A percentile compares a stretch with the other conserved stretches of the same genome.
phyloP scores from a whole-genome alignment of 2,888 invertebrate species.

The Kuschelorhynchus macadamiae region DNA sequence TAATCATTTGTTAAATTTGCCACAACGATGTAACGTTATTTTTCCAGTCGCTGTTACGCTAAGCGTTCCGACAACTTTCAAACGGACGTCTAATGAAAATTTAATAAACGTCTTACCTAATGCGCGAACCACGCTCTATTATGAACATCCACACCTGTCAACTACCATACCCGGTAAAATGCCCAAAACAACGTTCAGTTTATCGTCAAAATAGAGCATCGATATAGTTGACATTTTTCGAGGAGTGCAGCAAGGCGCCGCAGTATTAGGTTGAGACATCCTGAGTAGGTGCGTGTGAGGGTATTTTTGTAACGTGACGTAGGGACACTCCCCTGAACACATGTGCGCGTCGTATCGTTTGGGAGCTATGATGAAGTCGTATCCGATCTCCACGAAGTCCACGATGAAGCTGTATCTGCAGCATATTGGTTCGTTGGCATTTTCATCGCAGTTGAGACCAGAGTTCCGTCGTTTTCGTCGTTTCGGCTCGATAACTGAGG shows the following conservation, averaged over 20 bases:
- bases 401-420: constrained; percentile 95
- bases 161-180: constrained; percentile 95
- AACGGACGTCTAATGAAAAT: constrained; percentile 4
- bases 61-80: constrained; percentile 2
- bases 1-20: no score
- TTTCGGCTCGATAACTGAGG: constrained; percentile 72
- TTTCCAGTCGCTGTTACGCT: no score
- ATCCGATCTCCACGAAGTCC: constrained; percentile 95
- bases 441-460: constrained; percentile 87
- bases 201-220: constrained; percentile 93
- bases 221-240: constrained; percentile 89
- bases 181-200: constrained; percentile 89
- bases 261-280: constrained; percentile 81
- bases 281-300: constrained; percentile 91
- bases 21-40: no score
- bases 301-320: constrained; percentile 87
- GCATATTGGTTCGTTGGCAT: constrained; percentile 83
- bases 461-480: constrained; percentile 83
- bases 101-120: constrained; percentile 9
- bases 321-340: constrained; percentile 95
- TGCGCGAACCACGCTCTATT: constrained; percentile 59
- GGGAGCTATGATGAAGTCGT: constrained; percentile 98
- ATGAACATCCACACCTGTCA: constrained; percentile 93
- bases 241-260: constrained; percentile 94
- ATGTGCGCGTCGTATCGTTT: constrained; percentile 95